phyloP scores from a whole-genome alignment of 1,140 invertebrate genomes.

The Thaumatotibia leucotreta region DNA sequence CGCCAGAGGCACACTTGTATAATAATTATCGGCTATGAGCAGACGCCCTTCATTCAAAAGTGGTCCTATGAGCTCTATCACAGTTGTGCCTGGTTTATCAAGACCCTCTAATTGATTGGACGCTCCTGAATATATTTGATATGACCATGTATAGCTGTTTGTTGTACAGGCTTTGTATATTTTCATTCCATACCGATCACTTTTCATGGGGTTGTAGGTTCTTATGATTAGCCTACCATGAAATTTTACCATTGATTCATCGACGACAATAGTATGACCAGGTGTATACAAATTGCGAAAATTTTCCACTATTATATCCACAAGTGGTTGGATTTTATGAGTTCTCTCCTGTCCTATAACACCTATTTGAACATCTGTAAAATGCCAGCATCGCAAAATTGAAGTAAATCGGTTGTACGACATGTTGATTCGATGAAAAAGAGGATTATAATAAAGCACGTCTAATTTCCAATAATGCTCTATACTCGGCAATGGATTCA shows the following conservation, averaged over 20 bases:
- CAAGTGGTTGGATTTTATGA: conserved; percentile 27
- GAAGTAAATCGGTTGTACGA: conserved; percentile 24
- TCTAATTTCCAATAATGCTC: conserved; percentile 32
- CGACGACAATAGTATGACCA: conserved; percentile 23
- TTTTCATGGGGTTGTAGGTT: conserved; percentile 17
- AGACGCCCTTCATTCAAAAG: conserved; percentile 46
- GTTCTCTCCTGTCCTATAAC: conserved; percentile 22
- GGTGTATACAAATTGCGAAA: conserved; percentile 23
- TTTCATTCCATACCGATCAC: conserved; percentile 22
- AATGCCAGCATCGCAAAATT: conserved; percentile 26
- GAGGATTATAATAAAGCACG: conserved; percentile 19
- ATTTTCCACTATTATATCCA: conserved; percentile 20
- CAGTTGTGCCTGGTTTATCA: conserved; percentile 19
- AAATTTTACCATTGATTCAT: conserved; percentile 28
- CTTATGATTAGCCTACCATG: conserved; percentile 22
- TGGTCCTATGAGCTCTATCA: conserved; percentile 27
- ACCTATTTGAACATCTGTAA: conserved; percentile 24
- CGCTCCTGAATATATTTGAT: conserved; percentile 23
- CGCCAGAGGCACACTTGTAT: conserved; percentile 52
- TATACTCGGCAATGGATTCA: conserved; percentile 26
- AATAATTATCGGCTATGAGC: conserved; percentile 62
- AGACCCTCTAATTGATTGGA: conserved; percentile 21
- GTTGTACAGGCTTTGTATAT: conserved; percentile 26
- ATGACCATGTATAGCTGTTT: conserved; percentile 25
- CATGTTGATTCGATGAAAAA: conserved; percentile 29